Percentiles rank a stretch among this genome's conserved stretches.
Conservation (phyloP, 2,113 vertebrate genomes). For the Danio rerio region DNA sequence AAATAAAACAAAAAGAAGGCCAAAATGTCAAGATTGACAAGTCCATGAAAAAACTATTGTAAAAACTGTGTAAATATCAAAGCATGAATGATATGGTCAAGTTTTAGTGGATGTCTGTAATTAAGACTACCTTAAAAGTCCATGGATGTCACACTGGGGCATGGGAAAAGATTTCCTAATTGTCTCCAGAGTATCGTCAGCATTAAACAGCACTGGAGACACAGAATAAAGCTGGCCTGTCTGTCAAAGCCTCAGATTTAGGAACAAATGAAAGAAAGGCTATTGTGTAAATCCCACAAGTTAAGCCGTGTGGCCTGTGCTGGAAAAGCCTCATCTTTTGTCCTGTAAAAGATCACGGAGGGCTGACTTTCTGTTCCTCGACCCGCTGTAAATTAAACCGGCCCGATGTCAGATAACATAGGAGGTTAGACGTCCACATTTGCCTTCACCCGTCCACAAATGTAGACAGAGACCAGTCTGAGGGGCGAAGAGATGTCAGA, state of each 20-base stretch:
- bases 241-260: slow-evolving; percentile 53
- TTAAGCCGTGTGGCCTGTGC: slow-evolving; percentile 68
- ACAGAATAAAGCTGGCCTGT: slow-evolving; percentile 40
- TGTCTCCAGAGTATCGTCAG: background rate
- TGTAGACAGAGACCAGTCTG: slow-evolving; percentile 31
- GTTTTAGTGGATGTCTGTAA: background rate
- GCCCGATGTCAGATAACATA: slow-evolving; percentile 53
- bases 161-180: slow-evolving; percentile 34
- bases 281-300: slow-evolving; percentile 69
- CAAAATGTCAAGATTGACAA: too few relatives aligned
- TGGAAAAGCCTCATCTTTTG: slow-evolving; percentile 67
- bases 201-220: background rate
- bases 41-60: too few relatives aligned
- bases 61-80: background rate
- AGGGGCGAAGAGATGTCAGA: slow-evolving; percentile 44
- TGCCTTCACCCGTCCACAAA: slow-evolving; percentile 39
- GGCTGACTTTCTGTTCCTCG: slow-evolving; percentile 50
- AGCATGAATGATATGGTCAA: background rate
- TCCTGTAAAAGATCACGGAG: slow-evolving; percentile 67
- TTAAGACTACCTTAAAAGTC: background rate
- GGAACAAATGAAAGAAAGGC: slow-evolving; percentile 62
- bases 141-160: background rate
- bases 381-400: slow-evolving; percentile 62
- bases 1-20: too few relatives aligned
- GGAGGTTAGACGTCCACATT: slow-evolving; percentile 26